Base-by-base conservation (phyloP, 2,113 vertebrate species). In the Uropsilus gracilis region DNA sequence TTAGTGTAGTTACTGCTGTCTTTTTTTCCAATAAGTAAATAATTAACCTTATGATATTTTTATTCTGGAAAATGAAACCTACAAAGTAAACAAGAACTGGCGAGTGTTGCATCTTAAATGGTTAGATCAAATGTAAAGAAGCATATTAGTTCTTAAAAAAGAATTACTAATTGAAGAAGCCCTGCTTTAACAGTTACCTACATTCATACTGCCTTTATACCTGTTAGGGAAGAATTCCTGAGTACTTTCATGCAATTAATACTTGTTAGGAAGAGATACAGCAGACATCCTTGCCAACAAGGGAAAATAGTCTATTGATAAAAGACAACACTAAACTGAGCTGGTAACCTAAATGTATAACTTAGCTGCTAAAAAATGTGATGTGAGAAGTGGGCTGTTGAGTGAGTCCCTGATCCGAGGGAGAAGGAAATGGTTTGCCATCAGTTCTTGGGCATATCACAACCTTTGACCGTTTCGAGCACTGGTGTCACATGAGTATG, bases 31-130 rank as follows among this genome's bases (percentile, higher is more conserved):
- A 11, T 80, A 87, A 90, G 46, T 30, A 88, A 90, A 48, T 2
- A 34, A 63, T 80, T 89, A 87, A 44, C 37, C 66, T 8, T 64
- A 9, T 55, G 48, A 37, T 17, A 55, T 64, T 94, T 89, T 90
- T 88, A 37, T 76, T 91, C 42, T 90, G 18, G 80, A 80, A 90
- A 91, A 89, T 80, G 73, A 46, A 95, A 73, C 22, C 55, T 86
- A 10, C 50, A 73, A 30, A 30, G 32, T 61, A 57, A 42, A 63
- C 10, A 86, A 78, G 61, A 91, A 63, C 69, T 64, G 83, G 42
- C 59, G 37, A 42, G 26, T 1, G 1, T 78, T 86, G 16, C 5
- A 59, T 84, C 30, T 53, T 57, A 1, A 57, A 24, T 48, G 46
- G 14, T 75, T 73, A 86, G 46, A 87, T 44, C 37, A 86, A 32